phyloP scores from a whole-genome alignment of 2,797 vertebrate species.

The Austrolebias charrua region DNA sequence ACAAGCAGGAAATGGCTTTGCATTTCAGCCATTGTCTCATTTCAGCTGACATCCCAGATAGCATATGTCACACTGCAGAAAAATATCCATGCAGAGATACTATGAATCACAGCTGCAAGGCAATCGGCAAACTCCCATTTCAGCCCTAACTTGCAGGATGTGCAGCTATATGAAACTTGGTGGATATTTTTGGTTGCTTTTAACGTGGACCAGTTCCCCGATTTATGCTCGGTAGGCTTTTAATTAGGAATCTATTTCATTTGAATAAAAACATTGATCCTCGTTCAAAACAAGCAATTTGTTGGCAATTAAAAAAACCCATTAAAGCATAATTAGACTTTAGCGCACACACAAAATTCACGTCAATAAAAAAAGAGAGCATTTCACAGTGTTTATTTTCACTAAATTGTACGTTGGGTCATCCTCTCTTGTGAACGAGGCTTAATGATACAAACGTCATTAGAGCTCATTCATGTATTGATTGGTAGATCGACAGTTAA shows the following conservation, averaged over 20 bases:
- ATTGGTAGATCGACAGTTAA: slow-evolving; percentile 3
- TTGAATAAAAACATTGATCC: slow-evolving; percentile 77
- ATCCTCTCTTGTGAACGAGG: slow-evolving; percentile 4
- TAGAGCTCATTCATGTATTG: slow-evolving; percentile 6
- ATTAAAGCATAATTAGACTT: slow-evolving; percentile 80
- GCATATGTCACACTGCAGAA: slow-evolving; percentile 56
- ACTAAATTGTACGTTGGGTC: slow-evolving; percentile 1
- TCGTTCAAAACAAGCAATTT: slow-evolving; percentile 77
- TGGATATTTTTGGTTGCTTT: slow-evolving; percentile 54
- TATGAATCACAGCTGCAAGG: slow-evolving; percentile 54
- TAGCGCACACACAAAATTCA: slow-evolving; percentile 51
- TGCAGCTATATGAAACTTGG: slow-evolving; percentile 22
- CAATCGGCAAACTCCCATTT: slow-evolving; percentile 37
- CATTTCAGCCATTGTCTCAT: slow-evolving; percentile 66
- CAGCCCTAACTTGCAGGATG: slow-evolving; percentile 34
- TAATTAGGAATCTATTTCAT: slow-evolving; percentile 81
- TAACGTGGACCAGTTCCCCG: slow-evolving; percentile 52
- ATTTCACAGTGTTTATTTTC: slow-evolving; percentile 35
- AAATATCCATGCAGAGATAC: slow-evolving; percentile 51
- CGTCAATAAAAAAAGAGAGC: slow-evolving; percentile 52
- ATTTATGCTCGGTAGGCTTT: slow-evolving; percentile 79
- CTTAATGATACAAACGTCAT: neutral
- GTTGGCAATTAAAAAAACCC: slow-evolving; percentile 76
- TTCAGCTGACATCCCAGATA: slow-evolving; percentile 65
- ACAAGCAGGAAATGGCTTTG: slow-evolving; percentile 70